These are phyloP conservation scores for Xyliphius kryptos DNA, from an alignment of 2,113 vertebrate genomes.

Conservation along the genomic window DNA sequence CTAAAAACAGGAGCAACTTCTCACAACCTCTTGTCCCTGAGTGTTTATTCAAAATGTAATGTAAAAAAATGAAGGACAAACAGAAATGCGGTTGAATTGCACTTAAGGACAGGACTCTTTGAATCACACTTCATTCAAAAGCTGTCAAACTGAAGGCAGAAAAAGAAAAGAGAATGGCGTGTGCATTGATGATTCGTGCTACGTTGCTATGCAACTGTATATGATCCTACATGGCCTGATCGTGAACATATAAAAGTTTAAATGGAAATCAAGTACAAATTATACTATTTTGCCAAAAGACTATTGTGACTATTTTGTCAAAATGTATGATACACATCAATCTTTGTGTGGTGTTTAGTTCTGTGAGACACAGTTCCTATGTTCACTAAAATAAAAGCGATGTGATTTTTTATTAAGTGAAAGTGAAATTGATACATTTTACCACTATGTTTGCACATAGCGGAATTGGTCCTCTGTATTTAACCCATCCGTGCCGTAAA, in stretches of 20 bases:
- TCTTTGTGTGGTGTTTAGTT: no score
- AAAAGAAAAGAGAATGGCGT: constrained; percentile 5
- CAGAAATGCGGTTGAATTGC: constrained; percentile 6
- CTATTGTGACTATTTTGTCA: no score
- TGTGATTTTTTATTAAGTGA: no score
- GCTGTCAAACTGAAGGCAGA: constrained; percentile 8
- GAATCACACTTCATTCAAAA: constrained; percentile 6
- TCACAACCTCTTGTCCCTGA: background rate
- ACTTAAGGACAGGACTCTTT: constrained; percentile 13
- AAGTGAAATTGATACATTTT: no score
- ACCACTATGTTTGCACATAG: no score
- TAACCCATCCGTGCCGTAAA: no score
- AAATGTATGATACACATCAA: no score
- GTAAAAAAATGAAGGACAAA: constrained; percentile 7
- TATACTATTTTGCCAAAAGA: background rate
- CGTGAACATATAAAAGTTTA: constrained; percentile 1
- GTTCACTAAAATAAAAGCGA: no score
- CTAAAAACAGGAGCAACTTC: background rate
- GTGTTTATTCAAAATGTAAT: constrained; percentile 1
- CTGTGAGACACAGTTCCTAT: no score
- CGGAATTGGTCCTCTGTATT: no score
- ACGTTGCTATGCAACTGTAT: constrained; percentile 6
- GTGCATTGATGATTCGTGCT: constrained; percentile 5
- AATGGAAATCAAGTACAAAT: background rate
- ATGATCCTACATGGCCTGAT: constrained; percentile 1